phyloP scores from a whole-genome alignment of 1,140 invertebrate genomes.

The Cherax quadricarinatus region DNA sequence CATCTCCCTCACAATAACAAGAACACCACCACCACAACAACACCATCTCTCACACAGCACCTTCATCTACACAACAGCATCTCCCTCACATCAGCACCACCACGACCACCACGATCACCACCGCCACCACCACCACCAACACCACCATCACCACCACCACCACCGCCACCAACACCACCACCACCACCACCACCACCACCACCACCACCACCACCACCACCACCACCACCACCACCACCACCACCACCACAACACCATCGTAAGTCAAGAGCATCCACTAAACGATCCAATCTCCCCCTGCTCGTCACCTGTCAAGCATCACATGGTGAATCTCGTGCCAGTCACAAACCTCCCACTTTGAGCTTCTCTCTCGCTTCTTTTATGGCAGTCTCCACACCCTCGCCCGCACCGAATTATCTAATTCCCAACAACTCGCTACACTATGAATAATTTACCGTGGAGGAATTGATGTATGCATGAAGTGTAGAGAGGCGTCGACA shows the following conservation, averaged over 20 bases:
- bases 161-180: not conserved
- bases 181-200: too few relatives aligned
- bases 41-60: too few relatives aligned
- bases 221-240: too few relatives aligned
- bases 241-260: not conserved
- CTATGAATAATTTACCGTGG: not conserved
- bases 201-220: not conserved
- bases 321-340: not conserved
- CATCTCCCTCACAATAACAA: too few relatives aligned
- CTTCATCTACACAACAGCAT: too few relatives aligned
- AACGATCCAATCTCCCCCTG: not conserved
- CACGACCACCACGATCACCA: too few relatives aligned
- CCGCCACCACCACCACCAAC: too few relatives aligned
- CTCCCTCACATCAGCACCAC: too few relatives aligned
- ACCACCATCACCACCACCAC: not conserved
- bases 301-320: not conserved
- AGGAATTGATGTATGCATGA: conserved; percentile 8
- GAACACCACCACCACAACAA: too few relatives aligned
- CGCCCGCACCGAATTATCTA: not conserved
- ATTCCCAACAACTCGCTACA: conserved; percentile 6
- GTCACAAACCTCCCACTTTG: not conserved
- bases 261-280: too few relatives aligned
- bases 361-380: not conserved
- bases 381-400: not conserved
- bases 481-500: not conserved